phyloP scores from a whole-genome alignment of 1,140 invertebrate genomes.

The Rhopalosiphum maidis region DNA sequence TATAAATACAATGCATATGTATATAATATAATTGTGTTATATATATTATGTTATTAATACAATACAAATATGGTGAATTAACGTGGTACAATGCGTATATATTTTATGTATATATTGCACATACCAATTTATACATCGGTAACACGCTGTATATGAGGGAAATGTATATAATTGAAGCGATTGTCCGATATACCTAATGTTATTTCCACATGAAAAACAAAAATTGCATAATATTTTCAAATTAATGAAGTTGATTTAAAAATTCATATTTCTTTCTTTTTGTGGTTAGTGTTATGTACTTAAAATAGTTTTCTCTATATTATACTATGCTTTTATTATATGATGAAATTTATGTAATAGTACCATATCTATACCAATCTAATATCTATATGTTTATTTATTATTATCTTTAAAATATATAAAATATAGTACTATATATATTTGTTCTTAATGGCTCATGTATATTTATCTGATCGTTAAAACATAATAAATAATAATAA shows the following conservation, averaged over 20 bases:
- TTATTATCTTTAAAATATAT: too few relatives aligned
- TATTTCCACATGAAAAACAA: not conserved
- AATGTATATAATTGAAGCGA: not conserved
- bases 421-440: too few relatives aligned
- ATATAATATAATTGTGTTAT: not conserved
- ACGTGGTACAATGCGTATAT: not conserved
- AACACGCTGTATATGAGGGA: not conserved
- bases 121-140: not conserved
- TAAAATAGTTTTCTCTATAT: not conserved
- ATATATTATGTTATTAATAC: not conserved
- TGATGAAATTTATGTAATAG: too few relatives aligned
- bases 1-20: not conserved
- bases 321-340: not conserved
- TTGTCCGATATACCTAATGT: not conserved
- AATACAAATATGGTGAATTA: conserved; percentile 22
- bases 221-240: conserved; percentile 3
- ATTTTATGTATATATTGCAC: not conserved
- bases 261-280: not conserved
- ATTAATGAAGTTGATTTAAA: conserved; percentile 8
- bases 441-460: too few relatives aligned
- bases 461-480: too few relatives aligned
- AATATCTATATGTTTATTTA: too few relatives aligned
- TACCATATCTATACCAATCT: too few relatives aligned
- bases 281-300: not conserved
- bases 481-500: too few relatives aligned